Conservation (phyloP, 2,797 vertebrate genomes). For the Hylomyscus alleni region DNA sequence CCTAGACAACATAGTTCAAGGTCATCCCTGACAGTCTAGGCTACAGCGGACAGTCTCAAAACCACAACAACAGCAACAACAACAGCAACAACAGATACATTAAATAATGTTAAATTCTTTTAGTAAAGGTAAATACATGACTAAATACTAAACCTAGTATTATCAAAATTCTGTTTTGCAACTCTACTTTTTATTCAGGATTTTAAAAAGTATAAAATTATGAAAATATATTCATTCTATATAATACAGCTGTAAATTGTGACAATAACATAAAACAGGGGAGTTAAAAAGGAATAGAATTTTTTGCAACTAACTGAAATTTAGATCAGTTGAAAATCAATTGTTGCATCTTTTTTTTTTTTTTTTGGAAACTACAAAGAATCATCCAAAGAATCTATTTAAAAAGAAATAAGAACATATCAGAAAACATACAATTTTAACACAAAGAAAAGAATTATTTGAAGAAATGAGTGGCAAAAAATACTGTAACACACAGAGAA, state of each 20-base stretch:
- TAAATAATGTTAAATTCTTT: background rate
- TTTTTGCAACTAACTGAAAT: background rate
- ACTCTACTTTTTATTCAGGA: background rate
- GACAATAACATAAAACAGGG: background rate
- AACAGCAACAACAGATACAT: background rate
- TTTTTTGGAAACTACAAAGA: background rate
- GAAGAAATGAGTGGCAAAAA: background rate
- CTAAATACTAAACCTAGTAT: background rate
- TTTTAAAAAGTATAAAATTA: background rate
- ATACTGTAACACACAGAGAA: background rate
- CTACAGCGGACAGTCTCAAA: background rate
- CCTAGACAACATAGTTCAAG: background rate
- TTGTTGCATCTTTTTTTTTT: background rate
- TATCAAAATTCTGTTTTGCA: constrained; percentile 21
- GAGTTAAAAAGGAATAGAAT: background rate
- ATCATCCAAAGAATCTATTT: background rate
- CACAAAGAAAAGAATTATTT: background rate
- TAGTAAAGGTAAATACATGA: background rate
- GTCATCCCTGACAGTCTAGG: background rate
- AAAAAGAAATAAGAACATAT: background rate
- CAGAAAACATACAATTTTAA: background rate
- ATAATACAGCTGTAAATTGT: background rate
- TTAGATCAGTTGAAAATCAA: constrained; percentile 2
- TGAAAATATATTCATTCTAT: background rate
- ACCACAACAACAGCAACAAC: background rate